Evolutionary conservation across 2,113 vertebrate species (phyloP).

Genomic region (Emydocephalus ijimae): DNA sequence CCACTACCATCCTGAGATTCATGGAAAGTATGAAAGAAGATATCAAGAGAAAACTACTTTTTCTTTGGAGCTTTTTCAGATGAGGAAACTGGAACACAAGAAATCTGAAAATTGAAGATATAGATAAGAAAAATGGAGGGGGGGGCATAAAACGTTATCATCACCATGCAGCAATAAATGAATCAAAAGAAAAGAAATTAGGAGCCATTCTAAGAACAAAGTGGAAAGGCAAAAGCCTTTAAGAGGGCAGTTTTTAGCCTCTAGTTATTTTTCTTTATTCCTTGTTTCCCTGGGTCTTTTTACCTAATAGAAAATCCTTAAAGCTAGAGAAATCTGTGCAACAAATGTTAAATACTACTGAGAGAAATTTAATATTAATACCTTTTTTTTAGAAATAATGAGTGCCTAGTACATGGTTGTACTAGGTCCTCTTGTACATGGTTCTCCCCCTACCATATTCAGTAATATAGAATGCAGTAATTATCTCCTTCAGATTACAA

Average conservation of each 20-base stretch:
- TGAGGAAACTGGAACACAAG: background rate
- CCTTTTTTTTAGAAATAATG: background rate
- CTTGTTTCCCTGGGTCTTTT: background rate
- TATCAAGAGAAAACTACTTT: background rate
- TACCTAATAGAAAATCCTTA: background rate
- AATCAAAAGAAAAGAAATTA: background rate
- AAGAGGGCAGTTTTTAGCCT: background rate
- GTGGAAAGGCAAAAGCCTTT: background rate
- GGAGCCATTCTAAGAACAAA: background rate
- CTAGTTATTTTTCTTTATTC: background rate
- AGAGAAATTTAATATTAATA: background rate
- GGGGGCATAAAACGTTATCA: background rate
- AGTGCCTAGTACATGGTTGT: background rate
- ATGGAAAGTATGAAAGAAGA: background rate
- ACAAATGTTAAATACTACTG: background rate
- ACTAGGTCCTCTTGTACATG: no score
- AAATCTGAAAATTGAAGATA: background rate
- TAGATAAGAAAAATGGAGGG: background rate
- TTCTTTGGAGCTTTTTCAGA: background rate
- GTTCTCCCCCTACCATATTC: background rate
- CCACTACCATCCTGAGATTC: background rate
- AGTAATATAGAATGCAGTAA: background rate
- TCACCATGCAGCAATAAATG: background rate
- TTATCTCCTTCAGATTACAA: background rate
- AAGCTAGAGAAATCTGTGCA: background rate